Evolutionary conservation across 1,140 invertebrate genomes (phyloP).

Genomic region (Zaprionus capensis): DNA sequence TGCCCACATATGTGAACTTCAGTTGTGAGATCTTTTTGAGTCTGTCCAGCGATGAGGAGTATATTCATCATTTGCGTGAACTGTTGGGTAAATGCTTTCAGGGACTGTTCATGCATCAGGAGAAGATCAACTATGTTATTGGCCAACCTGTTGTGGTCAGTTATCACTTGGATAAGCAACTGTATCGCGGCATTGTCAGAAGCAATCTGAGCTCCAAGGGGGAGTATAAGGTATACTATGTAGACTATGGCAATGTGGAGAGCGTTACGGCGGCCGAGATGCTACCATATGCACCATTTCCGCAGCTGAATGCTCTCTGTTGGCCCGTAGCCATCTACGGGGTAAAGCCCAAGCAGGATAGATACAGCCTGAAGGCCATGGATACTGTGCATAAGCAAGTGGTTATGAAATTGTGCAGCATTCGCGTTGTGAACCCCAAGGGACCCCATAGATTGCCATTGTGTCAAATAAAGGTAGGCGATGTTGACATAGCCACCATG

Average conservation of each 20-base stretch:
- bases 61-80: constrained; percentile 85
- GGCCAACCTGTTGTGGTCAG: constrained; percentile 87
- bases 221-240: constrained; percentile 85
- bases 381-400: constrained; percentile 57
- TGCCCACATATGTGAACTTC: constrained; percentile 86
- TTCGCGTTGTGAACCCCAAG: constrained; percentile 41
- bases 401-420: constrained; percentile 62
- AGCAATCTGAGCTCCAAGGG: constrained; percentile 53
- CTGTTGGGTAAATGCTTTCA: constrained; percentile 25
- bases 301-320: constrained; percentile 86
- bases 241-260: constrained; percentile 88
- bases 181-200: constrained; percentile 87
- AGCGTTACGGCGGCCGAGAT: constrained; percentile 85
- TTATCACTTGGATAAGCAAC: constrained; percentile 87
- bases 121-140: constrained; percentile 83
- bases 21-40: constrained; percentile 86
- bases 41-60: constrained; percentile 82
- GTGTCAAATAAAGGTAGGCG: constrained; percentile 53
- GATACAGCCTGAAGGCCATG: constrained; percentile 36
- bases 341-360: constrained; percentile 77
- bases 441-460: constrained; percentile 15
- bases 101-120: constrained; percentile 48
- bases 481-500: constrained; percentile 48
- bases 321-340: constrained; percentile 84
- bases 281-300: constrained; percentile 86